These are phyloP conservation scores for Petrocephalus sullivani DNA, from an alignment of 2,797 vertebrate species.

Conservation along the genomic window DNA sequence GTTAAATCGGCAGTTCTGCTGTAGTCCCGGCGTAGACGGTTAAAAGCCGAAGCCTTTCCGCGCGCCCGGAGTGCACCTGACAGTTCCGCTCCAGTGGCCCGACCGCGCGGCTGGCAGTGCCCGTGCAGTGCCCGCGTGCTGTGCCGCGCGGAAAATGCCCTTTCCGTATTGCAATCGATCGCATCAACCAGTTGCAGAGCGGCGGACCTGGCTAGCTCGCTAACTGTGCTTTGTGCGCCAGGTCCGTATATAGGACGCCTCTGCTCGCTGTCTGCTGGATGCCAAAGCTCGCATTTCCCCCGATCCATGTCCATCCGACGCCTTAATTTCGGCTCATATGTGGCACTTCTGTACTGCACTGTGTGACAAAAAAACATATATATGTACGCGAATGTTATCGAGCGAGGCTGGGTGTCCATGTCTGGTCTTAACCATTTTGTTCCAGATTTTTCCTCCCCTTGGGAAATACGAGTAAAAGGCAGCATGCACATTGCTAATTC, in stretches of 20 bases:
- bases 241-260: slow-evolving; percentile 1
- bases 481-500: not conserved
- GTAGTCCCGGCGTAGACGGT: not conserved
- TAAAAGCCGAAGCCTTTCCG: not conserved
- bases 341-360: not conserved
- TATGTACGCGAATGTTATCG: not conserved
- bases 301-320: not conserved
- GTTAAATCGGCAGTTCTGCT: not conserved
- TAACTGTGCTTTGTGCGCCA: not conserved
- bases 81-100: not conserved
- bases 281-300: not conserved
- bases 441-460: not conserved
- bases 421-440: not conserved
- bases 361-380: not conserved
- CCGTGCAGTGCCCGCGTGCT: not conserved
- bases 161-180: not conserved
- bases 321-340: not conserved
- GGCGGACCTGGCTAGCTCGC: not conserved
- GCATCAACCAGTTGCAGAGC: slow-evolving; percentile 12
- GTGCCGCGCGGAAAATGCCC: not conserved
- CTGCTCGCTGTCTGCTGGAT: not conserved
- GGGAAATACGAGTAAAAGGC: not conserved
- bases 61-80: not conserved
- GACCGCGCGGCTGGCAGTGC: not conserved
- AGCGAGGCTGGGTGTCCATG: not conserved